Conservation (phyloP, 2,797 vertebrate genomes). For the Parauchenoglanis ngamensis region DNA sequence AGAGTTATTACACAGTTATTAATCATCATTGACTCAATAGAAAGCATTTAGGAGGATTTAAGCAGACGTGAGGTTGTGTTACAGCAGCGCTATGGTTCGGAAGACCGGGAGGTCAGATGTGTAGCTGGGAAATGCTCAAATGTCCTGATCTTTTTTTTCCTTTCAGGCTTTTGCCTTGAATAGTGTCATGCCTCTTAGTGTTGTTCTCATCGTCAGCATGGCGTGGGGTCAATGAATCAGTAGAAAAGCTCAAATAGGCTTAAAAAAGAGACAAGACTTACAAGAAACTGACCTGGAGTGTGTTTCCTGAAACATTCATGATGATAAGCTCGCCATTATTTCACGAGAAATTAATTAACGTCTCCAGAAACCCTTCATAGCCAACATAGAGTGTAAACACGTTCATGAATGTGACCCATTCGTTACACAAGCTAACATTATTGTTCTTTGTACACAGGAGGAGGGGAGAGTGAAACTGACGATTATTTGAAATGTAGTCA, state of each 20-base stretch:
- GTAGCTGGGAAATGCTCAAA: background rate
- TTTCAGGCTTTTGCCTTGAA: background rate
- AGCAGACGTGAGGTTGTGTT: background rate
- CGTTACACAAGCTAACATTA: too few species aligned
- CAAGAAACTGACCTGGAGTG: background rate
- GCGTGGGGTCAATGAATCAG: background rate
- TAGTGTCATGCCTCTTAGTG: background rate
- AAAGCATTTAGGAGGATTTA: background rate
- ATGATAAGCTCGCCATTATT: too few species aligned
- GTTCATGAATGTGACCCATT: too few species aligned
- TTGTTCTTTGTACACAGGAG: too few species aligned
- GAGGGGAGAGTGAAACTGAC: too few species aligned
- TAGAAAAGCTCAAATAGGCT: background rate
- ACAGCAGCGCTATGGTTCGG: background rate
- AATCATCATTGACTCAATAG: background rate
- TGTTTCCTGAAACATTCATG: too few species aligned
- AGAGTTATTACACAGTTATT: slow-evolving; percentile 33
- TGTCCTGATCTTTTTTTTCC: background rate
- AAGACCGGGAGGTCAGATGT: background rate
- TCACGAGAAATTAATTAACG: too few species aligned
- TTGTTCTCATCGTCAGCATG: background rate
- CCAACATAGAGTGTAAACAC: too few species aligned
- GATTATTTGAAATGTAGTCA: too few species aligned
- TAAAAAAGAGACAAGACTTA: background rate
- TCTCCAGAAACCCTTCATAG: too few species aligned